Conservation (phyloP, 2,888 invertebrate genomes). For the Aquatica leii region DNA sequence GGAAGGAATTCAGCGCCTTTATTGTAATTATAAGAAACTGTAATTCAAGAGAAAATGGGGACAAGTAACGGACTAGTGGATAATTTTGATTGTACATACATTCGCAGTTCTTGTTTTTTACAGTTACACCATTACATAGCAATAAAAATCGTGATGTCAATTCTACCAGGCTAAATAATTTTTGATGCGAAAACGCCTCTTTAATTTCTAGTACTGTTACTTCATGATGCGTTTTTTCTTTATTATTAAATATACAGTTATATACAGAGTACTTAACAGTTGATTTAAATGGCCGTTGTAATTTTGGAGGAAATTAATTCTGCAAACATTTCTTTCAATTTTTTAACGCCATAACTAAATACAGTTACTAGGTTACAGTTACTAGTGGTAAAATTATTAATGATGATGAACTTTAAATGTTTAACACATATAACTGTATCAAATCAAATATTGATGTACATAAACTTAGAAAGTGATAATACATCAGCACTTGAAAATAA, state of each 20-base stretch:
- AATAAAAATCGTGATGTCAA: slow-evolving; percentile 37
- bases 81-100: slow-evolving; percentile 44
- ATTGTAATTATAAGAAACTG: slow-evolving; percentile 31
- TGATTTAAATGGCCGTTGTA: not conserved
- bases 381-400: no score
- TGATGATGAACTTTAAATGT: no score
- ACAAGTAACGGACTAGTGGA: slow-evolving; percentile 46
- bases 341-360: no score
- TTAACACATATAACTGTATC: no score
- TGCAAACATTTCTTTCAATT: no score
- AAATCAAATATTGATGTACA: no score
- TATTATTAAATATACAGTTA: not conserved
- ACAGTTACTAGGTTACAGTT: no score
- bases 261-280: slow-evolving; percentile 4
- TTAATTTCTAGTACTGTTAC: slow-evolving; percentile 27
- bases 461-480: no score
- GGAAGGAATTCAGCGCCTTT: slow-evolving; percentile 27
- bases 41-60: slow-evolving; percentile 42
- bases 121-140: slow-evolving; percentile 40
- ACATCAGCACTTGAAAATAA: no score
- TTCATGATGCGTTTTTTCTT: slow-evolving; percentile 15
- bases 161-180: slow-evolving; percentile 30
- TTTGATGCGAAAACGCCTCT: slow-evolving; percentile 29
- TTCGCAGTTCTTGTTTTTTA: slow-evolving; percentile 38
- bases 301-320: not conserved